Conservation (phyloP, 2,797 vertebrate genomes). For the Paguma larvata region DNA sequence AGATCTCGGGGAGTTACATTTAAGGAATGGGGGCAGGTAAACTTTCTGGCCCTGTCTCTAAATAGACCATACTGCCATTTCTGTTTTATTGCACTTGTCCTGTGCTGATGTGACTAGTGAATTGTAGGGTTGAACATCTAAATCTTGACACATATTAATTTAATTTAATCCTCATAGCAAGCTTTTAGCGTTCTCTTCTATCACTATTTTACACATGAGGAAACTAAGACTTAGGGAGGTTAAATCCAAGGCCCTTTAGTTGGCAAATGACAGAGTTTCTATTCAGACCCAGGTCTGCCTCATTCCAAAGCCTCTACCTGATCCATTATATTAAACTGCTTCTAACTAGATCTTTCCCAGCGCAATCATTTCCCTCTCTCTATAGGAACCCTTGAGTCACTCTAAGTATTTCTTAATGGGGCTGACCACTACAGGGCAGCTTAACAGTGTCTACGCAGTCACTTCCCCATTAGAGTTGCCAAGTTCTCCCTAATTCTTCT, state of each 20-base stretch:
- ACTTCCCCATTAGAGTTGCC: neutral
- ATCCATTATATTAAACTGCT: neutral
- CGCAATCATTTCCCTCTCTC: neutral
- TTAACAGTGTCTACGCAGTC: neutral
- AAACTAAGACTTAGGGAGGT: slow-evolving; percentile 3
- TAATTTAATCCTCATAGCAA: neutral
- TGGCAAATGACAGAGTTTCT: neutral
- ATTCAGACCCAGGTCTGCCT: neutral
- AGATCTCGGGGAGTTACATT: neutral
- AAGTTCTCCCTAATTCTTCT: neutral
- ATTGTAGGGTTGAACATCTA: neutral
- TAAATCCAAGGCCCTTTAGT: neutral
- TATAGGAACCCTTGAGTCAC: neutral
- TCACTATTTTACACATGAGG: neutral
- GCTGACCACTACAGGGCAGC: neutral
- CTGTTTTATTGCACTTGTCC: neutral
- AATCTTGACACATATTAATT: neutral
- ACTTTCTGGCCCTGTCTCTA: neutral
- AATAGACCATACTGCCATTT: neutral
- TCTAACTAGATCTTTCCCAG: neutral
- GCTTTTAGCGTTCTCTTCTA: neutral
- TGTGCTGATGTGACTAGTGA: neutral
- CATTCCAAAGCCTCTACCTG: neutral
- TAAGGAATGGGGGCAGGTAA: neutral
- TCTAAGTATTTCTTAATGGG: slow-evolving; percentile 25